Base-by-base conservation (phyloP, 2,113 vertebrate genomes). In the Puntigrus tetrazona region DNA sequence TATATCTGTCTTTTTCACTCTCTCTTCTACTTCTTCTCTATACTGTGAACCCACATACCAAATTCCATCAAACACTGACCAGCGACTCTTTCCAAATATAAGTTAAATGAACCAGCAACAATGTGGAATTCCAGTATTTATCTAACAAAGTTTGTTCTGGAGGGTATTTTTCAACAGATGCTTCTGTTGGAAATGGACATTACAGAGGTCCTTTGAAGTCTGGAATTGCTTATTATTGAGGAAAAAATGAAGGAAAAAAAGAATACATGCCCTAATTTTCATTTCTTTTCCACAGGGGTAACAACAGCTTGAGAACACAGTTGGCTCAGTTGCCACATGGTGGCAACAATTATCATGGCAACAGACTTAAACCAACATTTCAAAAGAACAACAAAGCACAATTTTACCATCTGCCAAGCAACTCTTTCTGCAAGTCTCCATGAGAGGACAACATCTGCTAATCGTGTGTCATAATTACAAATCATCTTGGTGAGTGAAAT, bases 71-170 rank as follows among this genome's bases (percentile, higher is more conserved):
- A 90, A 77, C 78, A 79, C 86, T 86, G 67, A 83, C 75, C 72
- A 83, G 55, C 72, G 13, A 70, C 76, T n/a, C 52, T 86, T 78
- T 89, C 85, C 82, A 91, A 89, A 88, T 84, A 82, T 38, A 87
- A 34, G 72, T 78, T 84, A 86, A 89, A 88, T 81, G 65, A 91
- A 87, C 86, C 90, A 77, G 86, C 82, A 89, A 88, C 52, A 89
- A 52, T 87, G 85, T 88, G 81, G 86, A 91, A 88, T 84, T 86
- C 76, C 85, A 84, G 78, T 85, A 87, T 89, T 91, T 89, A 90
- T 90, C 91, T 85, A 52, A 88, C 47, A 87, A 78, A 78, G 83
- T 25, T 88, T 89, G 29, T 45, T 81, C 78, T 89, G 87, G 69
- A 79, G 72, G 78, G 52, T 78, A 84, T 79, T 77, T 85, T 55